A percentile compares a stretch with the other conserved stretches of the same genome.
phyloP scores from a whole-genome alignment of 2,113 vertebrate species.

The Marmota flaviventris region DNA sequence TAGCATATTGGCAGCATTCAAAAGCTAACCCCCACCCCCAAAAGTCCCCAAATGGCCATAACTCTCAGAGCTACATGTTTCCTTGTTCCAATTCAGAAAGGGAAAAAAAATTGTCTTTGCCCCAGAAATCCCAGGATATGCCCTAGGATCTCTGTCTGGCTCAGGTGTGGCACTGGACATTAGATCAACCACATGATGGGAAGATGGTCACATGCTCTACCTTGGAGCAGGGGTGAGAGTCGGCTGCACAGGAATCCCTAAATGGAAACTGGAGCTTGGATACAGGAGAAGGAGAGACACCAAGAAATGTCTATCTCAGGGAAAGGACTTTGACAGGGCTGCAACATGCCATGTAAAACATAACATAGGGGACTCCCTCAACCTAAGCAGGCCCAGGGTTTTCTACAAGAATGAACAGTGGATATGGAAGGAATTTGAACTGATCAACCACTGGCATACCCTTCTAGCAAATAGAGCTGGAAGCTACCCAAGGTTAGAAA shows the following conservation, averaged over 20 bases:
- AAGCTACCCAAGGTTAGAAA: background rate
- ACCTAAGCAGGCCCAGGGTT: background rate
- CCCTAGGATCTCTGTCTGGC: background rate
- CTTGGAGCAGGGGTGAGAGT: background rate
- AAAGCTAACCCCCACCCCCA: background rate
- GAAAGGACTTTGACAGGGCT: background rate
- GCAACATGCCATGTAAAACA: background rate
- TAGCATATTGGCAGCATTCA: background rate
- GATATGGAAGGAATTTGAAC: background rate
- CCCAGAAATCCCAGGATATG: background rate
- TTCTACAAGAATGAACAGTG: background rate
- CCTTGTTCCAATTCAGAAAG: background rate
- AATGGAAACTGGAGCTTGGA: background rate
- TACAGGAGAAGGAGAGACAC: background rate
- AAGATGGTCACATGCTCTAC: background rate
- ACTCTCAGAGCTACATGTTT: background rate
- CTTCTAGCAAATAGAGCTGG: background rate
- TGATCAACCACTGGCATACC: background rate
- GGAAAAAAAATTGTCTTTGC: background rate
- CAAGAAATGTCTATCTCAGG: background rate
- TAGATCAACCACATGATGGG: background rate
- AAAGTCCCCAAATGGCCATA: background rate
- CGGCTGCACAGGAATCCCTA: background rate
- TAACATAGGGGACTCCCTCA: background rate
- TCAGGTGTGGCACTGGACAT: no score